phyloP scores from a whole-genome alignment of 2,888 invertebrate genomes.

The Oxycera nigricornis region DNA sequence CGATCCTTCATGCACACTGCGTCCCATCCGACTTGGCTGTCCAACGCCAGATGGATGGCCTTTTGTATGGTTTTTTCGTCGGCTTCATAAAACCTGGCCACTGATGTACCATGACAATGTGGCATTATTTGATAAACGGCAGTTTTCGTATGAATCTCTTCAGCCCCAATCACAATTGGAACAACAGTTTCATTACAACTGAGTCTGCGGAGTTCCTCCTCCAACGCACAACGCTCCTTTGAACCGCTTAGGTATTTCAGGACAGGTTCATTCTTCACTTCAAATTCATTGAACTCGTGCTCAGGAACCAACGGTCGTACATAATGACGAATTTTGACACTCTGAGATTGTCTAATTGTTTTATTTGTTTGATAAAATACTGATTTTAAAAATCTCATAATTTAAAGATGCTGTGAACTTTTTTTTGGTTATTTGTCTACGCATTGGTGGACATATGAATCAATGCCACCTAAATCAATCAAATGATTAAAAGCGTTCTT shows the following conservation, averaged over 20 bases:
- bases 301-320: background rate
- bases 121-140: slow-evolving; percentile 84
- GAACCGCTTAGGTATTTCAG: slow-evolving; percentile 80
- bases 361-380: background rate
- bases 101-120: slow-evolving; percentile 80
- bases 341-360: background rate
- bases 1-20: slow-evolving; percentile 78
- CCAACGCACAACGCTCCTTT: slow-evolving; percentile 76
- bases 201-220: slow-evolving; percentile 69
- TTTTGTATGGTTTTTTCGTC: slow-evolving; percentile 78
- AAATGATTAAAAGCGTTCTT: too few species aligned
- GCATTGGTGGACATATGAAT: too few species aligned
- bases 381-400: background rate
- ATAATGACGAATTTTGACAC: background rate
- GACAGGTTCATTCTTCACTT: slow-evolving; percentile 74
- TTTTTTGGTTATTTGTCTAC: background rate
- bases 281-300: slow-evolving; percentile 3
- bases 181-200: slow-evolving; percentile 64
- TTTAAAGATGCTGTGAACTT: background rate
- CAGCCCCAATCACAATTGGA: slow-evolving; percentile 91
- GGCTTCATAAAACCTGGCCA: slow-evolving; percentile 92
- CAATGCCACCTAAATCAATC: too few species aligned
- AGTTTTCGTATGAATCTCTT: slow-evolving; percentile 76
- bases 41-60: slow-evolving; percentile 79
- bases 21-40: slow-evolving; percentile 87